These are phyloP conservation scores for Heterocephalus glaber DNA, from an alignment of 2,113 vertebrate genomes.

Conservation along the genomic window DNA sequence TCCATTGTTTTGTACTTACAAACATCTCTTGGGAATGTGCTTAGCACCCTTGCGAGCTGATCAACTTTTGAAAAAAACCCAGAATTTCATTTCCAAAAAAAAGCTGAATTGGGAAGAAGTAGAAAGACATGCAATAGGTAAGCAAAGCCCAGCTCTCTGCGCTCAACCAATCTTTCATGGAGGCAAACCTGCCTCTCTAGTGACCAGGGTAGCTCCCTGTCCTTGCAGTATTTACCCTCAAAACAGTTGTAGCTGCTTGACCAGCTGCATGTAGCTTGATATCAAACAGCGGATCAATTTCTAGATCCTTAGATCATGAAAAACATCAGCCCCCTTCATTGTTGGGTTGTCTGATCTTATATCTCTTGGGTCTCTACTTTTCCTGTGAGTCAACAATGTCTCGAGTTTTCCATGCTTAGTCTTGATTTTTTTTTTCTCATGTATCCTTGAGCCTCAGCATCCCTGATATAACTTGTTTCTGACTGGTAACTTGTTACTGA, in stretches of 20 bases:
- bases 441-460: background rate
- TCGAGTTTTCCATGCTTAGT: background rate
- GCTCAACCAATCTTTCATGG: background rate
- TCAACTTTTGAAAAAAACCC: background rate
- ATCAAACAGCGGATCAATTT: background rate
- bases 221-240: background rate
- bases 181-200: background rate
- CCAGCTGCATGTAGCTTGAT: background rate
- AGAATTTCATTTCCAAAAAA: constrained; percentile 32
- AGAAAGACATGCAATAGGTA: background rate
- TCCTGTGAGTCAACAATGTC: background rate
- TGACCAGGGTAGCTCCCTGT: background rate
- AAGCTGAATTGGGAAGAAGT: background rate
- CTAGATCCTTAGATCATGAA: background rate
- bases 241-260: background rate
- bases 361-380: background rate
- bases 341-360: background rate
- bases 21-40: fast-evolving
- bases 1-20: background rate
- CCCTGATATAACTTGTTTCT: background rate
- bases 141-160: background rate
- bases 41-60: background rate
- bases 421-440: background rate
- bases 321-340: background rate
- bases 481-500: background rate